phyloP scores from a whole-genome alignment of 2,888 invertebrate genomes.

The Anodontia alba region DNA sequence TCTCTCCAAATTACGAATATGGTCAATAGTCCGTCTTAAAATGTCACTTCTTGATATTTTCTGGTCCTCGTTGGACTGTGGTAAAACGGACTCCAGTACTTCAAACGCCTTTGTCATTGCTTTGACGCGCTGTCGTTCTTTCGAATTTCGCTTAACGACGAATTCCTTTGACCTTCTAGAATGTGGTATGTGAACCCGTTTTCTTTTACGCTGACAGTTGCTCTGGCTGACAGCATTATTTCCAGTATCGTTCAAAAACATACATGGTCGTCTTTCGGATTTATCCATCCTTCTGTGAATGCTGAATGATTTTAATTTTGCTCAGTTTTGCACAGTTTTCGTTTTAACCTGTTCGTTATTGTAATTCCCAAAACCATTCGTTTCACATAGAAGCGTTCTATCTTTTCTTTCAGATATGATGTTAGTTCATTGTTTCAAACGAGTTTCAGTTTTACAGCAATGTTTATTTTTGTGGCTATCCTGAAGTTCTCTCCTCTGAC shows the following conservation, averaged over 20 bases:
- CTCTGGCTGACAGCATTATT: not conserved
- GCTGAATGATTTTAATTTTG: too few relatives aligned
- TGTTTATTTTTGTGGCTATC: too few relatives aligned
- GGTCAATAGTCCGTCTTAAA: not conserved
- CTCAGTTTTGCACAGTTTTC: too few relatives aligned
- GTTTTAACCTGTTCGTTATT: too few relatives aligned
- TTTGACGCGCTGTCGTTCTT: not conserved
- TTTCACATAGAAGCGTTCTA: too few relatives aligned
- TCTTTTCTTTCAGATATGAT: too few relatives aligned
- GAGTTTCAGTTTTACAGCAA: too few relatives aligned
- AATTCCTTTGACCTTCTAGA: conserved; percentile 8
- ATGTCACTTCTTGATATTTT: conserved; percentile 1
- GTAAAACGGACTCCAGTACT: not conserved
- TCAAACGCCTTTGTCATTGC: not conserved
- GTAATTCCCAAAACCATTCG: too few relatives aligned
- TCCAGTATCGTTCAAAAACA: not conserved
- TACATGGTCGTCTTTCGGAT: not conserved
- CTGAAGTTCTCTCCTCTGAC: too few relatives aligned
- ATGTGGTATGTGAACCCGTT: not conserved
- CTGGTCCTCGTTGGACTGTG: not conserved
- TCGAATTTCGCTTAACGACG: not conserved
- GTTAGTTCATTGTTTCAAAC: too few relatives aligned
- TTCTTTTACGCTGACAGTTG: not conserved
- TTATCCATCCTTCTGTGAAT: not conserved
- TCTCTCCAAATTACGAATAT: not conserved